A percentile compares a stretch with the other conserved stretches of the same genome.
phyloP scores from a whole-genome alignment of 2,113 vertebrate genomes.

The Carassius carassius region DNA sequence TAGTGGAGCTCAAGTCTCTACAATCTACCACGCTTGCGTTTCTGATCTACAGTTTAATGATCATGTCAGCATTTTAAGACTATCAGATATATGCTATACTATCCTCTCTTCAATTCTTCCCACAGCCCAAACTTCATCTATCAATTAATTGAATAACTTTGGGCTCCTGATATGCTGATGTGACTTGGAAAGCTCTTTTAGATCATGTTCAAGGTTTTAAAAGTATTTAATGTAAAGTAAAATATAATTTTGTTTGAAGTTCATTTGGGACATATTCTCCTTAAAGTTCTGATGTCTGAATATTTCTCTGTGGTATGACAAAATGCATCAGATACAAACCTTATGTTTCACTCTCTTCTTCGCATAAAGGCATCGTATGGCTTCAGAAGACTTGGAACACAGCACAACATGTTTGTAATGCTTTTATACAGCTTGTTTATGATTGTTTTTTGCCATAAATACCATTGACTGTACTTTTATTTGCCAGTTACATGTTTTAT shows the following conservation, averaged over 20 bases:
- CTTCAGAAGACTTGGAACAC: too few species aligned
- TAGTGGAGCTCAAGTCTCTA: slow-evolving; percentile 19
- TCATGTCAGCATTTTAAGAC: slow-evolving; percentile 43
- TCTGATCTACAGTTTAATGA: slow-evolving; percentile 44
- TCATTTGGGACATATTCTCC: neutral
- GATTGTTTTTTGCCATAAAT: too few species aligned
- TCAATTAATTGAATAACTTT: slow-evolving; percentile 33
- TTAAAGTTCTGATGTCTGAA: neutral
- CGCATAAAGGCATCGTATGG: too few species aligned
- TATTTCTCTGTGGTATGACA: neutral
- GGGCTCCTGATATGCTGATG: slow-evolving; percentile 19
- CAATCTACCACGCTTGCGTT: neutral
- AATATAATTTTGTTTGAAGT: neutral
- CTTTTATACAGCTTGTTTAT: too few species aligned
- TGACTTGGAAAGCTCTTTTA: slow-evolving; percentile 3
- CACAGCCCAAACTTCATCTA: slow-evolving; percentile 18
- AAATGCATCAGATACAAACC: too few species aligned
- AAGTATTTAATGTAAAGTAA: slow-evolving; percentile 11
- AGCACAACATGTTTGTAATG: too few species aligned
- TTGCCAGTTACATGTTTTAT: too few species aligned
- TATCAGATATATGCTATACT: slow-evolving; percentile 29
- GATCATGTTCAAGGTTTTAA: neutral
- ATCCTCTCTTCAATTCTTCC: slow-evolving; percentile 1
- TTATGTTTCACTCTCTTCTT: too few species aligned
- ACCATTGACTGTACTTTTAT: too few species aligned